phyloP scores from a whole-genome alignment of 1,140 invertebrate genomes.

The Aphelenchoides fujianensis region DNA sequence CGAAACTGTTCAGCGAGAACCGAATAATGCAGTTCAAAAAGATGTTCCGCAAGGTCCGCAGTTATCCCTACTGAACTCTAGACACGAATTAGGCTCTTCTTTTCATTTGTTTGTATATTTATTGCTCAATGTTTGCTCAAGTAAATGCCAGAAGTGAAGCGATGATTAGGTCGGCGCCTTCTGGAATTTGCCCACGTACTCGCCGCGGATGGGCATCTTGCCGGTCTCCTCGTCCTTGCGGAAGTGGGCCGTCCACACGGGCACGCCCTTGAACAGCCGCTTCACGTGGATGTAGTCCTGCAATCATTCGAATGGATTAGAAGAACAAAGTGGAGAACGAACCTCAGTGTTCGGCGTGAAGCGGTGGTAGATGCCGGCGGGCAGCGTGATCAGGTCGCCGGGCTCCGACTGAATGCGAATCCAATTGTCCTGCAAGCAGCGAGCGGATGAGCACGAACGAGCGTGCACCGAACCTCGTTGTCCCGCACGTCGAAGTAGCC shows the following conservation, averaged over 20 bases:
- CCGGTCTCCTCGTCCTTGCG: constrained; percentile 74
- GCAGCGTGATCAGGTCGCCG: constrained; percentile 86
- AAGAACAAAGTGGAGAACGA: constrained; percentile 32
- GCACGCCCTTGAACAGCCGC: constrained; percentile 84
- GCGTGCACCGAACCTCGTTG: constrained; percentile 65
- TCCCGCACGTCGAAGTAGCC: constrained; percentile 96
- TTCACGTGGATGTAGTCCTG: constrained; percentile 83
- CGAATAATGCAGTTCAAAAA: constrained; percentile 60
- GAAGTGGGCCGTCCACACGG: constrained; percentile 84
- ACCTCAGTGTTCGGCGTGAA: constrained; percentile 80
- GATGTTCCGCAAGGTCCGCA: constrained; percentile 59
- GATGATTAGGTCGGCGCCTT: neutral
- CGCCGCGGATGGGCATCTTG: constrained; percentile 35
- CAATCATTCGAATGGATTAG: constrained; percentile 68
- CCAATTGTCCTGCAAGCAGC: constrained; percentile 73
- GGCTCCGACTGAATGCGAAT: constrained; percentile 79
- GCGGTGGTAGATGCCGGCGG: constrained; percentile 92
- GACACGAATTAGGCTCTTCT: neutral
- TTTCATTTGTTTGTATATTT: neutral
- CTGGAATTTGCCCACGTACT: constrained; percentile 26
- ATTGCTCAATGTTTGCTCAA: neutral
- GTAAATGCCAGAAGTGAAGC: neutral
- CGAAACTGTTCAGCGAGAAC: constrained; percentile 57
- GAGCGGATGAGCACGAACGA: neutral
- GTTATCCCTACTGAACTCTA: constrained; percentile 45